A percentile compares a stretch with the other conserved stretches of the same genome.
Conservation (phyloP, 1,140 invertebrate genomes). For the Drosophila tani region DNA sequence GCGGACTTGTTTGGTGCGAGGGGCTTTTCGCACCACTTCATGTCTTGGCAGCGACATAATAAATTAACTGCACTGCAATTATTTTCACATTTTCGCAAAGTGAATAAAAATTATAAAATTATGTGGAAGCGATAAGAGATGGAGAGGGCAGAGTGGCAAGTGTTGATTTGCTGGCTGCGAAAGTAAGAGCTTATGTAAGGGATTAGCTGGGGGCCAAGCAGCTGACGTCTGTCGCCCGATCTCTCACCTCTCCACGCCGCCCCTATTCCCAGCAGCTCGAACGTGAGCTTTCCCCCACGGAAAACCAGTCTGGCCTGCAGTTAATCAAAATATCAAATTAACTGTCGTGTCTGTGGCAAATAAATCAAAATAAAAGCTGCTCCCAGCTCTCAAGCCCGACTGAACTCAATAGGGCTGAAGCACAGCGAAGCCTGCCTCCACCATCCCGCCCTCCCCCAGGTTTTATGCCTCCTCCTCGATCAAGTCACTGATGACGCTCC, state of each 20-base stretch:
- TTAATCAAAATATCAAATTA: slow-evolving; percentile 85
- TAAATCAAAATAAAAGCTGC: slow-evolving; percentile 81
- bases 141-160: slow-evolving; percentile 10
- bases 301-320: slow-evolving; percentile 63
- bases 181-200: slow-evolving; percentile 62
- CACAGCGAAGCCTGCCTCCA: neutral
- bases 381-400: slow-evolving; percentile 32
- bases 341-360: slow-evolving; percentile 84
- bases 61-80: slow-evolving; percentile 80
- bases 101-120: slow-evolving; percentile 76
- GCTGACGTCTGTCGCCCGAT: slow-evolving; percentile 47
- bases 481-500: slow-evolving; percentile 54
- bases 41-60: slow-evolving; percentile 74
- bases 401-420: slow-evolving; percentile 33
- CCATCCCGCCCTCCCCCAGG: neutral
- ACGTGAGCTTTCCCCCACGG: slow-evolving; percentile 18
- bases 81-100: slow-evolving; percentile 79
- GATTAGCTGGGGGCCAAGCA: slow-evolving; percentile 51
- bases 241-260: slow-evolving; percentile 1
- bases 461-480: slow-evolving; percentile 20
- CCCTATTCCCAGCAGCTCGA: slow-evolving; percentile 6
- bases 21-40: slow-evolving; percentile 54
- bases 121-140: slow-evolving; percentile 48
- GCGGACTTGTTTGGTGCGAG: neutral
- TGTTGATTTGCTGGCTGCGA: slow-evolving; percentile 31